Conservation (phyloP, 2,888 invertebrate species). For the Cynaeus angustus region DNA sequence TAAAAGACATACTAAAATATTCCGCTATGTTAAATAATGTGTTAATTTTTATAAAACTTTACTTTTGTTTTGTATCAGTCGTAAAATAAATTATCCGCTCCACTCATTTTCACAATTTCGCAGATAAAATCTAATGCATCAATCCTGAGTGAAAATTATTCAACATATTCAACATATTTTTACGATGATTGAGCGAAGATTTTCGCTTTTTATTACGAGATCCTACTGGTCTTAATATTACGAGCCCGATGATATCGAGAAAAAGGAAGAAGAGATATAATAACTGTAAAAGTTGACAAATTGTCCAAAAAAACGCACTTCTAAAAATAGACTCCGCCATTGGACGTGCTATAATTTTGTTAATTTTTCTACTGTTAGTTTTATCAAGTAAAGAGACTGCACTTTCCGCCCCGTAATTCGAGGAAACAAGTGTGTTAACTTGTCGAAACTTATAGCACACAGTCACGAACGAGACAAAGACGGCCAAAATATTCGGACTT, state of each 20-base stretch:
- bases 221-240: no score
- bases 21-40: no score
- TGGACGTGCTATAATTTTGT: conserved; percentile 10
- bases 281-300: conserved; percentile 1
- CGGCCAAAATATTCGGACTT: not conserved
- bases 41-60: no score
- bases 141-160: conserved; percentile 3
- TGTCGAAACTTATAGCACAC: conserved; percentile 3
- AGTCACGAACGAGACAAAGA: not conserved
- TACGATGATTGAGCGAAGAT: conserved; percentile 5
- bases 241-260: no score
- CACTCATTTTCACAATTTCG: no score
- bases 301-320: conserved; percentile 4
- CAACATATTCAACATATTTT: not conserved
- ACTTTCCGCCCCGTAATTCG: not conserved
- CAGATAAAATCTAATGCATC: no score
- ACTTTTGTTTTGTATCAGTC: no score
- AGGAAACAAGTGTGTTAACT: conserved; percentile 6
- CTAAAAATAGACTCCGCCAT: conserved; percentile 10
- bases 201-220: not conserved
- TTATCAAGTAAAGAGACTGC: not conserved
- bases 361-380: conserved; percentile 6
- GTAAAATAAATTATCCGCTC: no score
- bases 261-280: no score
- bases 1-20: no score